Conservation (phyloP, 2,888 invertebrate species). For the Tupiocoris notatus region DNA sequence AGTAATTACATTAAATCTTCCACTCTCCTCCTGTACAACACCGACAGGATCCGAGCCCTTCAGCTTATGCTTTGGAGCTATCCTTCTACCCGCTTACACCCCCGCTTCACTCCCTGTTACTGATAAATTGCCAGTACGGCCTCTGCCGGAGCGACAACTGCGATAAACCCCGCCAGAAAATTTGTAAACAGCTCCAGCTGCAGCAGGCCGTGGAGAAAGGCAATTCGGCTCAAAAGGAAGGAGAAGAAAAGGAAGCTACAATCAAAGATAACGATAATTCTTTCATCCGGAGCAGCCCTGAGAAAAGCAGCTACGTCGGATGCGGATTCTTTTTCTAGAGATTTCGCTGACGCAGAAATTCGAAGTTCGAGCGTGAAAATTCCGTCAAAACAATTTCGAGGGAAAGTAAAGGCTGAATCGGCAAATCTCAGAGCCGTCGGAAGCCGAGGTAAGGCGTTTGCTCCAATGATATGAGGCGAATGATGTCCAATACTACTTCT, state of each 20-base stretch:
- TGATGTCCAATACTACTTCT: too few species aligned
- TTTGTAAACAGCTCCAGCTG: constrained; percentile 31
- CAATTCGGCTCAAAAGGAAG: constrained; percentile 27
- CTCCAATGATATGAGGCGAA: too few species aligned
- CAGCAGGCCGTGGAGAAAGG: constrained; percentile 34
- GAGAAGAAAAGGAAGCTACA: constrained; percentile 35
- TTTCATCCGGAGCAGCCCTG: constrained; percentile 32
- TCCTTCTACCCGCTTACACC: neutral
- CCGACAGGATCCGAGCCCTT: neutral
- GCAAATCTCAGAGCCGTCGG: too few species aligned
- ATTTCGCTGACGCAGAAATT: too few species aligned
- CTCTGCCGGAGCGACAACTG: constrained; percentile 39
- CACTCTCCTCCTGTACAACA: neutral
- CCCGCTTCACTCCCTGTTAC: constrained; percentile 15
- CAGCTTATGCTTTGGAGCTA: neutral
- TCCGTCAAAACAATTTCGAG: too few species aligned
- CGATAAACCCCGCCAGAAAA: constrained; percentile 43
- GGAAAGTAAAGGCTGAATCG: too few species aligned
- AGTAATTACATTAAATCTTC: constrained; percentile 47
- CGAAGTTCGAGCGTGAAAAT: too few species aligned
- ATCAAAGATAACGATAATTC: constrained; percentile 45
- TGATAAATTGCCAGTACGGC: constrained; percentile 45
- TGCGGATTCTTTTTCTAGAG: neutral
- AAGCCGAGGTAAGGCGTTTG: too few species aligned
- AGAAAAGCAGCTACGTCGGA: neutral